Percentiles rank a stretch among this genome's conserved stretches.
These are phyloP conservation scores for Rhagophthalmus giganteus DNA, from an alignment of 2,888 invertebrate species.

Conservation along the genomic window DNA sequence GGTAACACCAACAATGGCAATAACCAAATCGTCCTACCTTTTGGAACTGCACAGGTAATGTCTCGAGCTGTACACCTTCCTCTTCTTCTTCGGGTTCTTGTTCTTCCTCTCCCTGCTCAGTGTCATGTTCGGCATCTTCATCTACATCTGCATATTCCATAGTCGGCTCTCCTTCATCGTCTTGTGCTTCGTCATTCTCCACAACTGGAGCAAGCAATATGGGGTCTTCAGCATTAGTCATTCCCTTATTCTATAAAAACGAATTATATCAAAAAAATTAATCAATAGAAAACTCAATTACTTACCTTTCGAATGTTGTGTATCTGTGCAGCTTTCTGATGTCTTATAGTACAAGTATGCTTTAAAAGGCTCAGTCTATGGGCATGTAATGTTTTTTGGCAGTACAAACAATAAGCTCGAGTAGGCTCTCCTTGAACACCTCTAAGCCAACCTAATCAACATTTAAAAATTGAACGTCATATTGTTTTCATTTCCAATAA, in stretches of 20 bases:
- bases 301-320: slow-evolving; percentile 45
- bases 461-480: not conserved
- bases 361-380: slow-evolving; percentile 62
- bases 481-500: no score
- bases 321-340: slow-evolving; percentile 58
- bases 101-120: slow-evolving; percentile 37
- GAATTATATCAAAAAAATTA: slow-evolving; percentile 1
- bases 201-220: no score
- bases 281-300: not conserved
- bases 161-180: slow-evolving; percentile 33
- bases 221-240: not conserved
- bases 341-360: slow-evolving; percentile 63
- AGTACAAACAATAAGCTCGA: slow-evolving; percentile 62
- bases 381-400: slow-evolving; percentile 62
- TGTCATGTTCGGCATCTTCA: slow-evolving; percentile 36
- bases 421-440: slow-evolving; percentile 60
- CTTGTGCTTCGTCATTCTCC: slow-evolving; percentile 14
- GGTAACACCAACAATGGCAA: slow-evolving; percentile 27
- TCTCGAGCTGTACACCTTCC: slow-evolving; percentile 36
- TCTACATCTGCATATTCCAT: slow-evolving; percentile 30
- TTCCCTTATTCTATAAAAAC: slow-evolving; percentile 24
- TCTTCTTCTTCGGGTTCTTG: slow-evolving; percentile 45
- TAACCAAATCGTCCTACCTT: slow-evolving; percentile 37
- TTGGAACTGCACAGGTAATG: slow-evolving; percentile 38
- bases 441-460: slow-evolving; percentile 60